Base-by-base conservation (phyloP, 2,113 vertebrate genomes). In the Hiodon alosoides region DNA sequence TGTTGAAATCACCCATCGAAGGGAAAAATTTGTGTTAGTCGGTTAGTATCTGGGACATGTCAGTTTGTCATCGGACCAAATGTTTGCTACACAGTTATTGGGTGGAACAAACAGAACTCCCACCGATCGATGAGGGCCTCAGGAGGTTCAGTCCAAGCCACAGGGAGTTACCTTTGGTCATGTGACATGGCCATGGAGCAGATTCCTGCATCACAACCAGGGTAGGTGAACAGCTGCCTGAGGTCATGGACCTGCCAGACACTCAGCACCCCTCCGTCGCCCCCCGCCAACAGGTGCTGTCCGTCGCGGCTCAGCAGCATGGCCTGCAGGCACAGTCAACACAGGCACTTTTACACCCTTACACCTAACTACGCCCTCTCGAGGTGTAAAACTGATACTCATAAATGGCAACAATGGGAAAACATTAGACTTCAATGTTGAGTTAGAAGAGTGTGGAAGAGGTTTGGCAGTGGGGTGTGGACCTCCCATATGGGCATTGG, bases 141-240 rank as follows among this genome's bases (percentile, higher is more conserved):
- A 31, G 31, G 31, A 31, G 31, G 31, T 31, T 2, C 31, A 31
- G 31, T 31, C 31, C 31, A 31, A 31, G 31, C 31, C 31, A 31
- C 31, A 31, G 0, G 0, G 4, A n/a, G 60, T 90, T 88, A 99
- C 97, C 97, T 98, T 91, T 99, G 97, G 92, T 99, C 97, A 54
- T 93, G 92, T 0, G 96, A 97, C 75, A 98, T 90, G 62, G 96
- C 94, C 95, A 99, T 97, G 73, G 97, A 95, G 71, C 96, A 93
- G 88, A 99, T 94, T 1, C 95, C 94, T 5, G 97, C 97, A 13
- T 99, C 97, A 2, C 97, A 99, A 52, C 95, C 95, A 0, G 97
- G 97, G 78, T 98, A 99, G 64, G 94, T 87, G 83, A 98, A 98
- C 67, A 99, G 95, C 81, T 88, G 89, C 75, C 93, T 94, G 84